phyloP scores from a whole-genome alignment of 2,113 vertebrate genomes.

The Tautogolabrus adspersus region DNA sequence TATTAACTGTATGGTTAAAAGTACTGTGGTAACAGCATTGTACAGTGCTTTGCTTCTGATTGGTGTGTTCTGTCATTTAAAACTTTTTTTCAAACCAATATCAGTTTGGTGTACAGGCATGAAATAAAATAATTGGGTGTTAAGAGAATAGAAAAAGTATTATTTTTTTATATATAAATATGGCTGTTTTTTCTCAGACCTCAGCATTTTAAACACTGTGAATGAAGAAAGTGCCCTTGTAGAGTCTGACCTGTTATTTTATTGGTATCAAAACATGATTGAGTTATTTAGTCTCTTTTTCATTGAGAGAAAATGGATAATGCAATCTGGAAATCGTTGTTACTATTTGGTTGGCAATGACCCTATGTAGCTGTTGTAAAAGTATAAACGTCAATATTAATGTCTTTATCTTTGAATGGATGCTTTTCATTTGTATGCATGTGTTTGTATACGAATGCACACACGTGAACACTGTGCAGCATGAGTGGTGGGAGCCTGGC shows the following conservation, averaged over 20 bases:
- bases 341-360: not conserved
- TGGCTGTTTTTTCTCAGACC: not conserved
- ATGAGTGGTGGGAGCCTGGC: slow-evolving; percentile 27
- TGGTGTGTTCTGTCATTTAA: not conserved
- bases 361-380: not conserved
- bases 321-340: too few species aligned
- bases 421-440: too few species aligned
- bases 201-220: not conserved
- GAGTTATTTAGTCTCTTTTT: too few species aligned
- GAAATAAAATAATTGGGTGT: not conserved
- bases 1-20: not conserved
- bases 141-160: too few species aligned
- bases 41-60: not conserved
- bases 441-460: not conserved
- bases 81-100: not conserved
- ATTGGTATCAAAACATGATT: too few species aligned
- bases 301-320: too few species aligned
- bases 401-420: too few species aligned
- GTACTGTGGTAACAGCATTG: not conserved
- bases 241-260: too few species aligned
- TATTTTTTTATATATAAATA: too few species aligned
- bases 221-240: not conserved
- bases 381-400: too few species aligned
- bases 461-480: not conserved
- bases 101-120: not conserved